Base-by-base conservation (phyloP, 2,888 invertebrate species). In the Oconnorella tubifera region DNA sequence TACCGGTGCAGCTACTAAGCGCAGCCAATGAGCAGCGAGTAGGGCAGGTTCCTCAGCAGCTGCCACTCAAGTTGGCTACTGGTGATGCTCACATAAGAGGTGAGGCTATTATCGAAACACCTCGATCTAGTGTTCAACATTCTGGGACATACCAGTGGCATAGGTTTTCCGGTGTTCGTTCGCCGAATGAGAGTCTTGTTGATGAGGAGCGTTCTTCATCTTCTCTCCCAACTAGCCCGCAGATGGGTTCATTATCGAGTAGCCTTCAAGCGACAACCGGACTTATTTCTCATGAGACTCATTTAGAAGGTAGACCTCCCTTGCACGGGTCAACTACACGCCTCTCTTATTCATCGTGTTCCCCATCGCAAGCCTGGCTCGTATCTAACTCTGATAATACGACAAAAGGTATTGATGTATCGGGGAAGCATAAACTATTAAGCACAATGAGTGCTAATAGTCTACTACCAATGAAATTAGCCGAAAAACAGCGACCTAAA, bases 1-100 rank as follows among this genome's bases (percentile, higher is more conserved):
- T 90, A 65, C 90, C 90, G 0, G 82, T 88, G 50, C 89, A 90
- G 82, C 81, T 91, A 67, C 86, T 90, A 66, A 90, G 90, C 80
- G 88, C 90, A 55, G 89, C 88, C 57, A 90, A 90, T 82, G 89
- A 90, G 74, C 88, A 89, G 73, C 89, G 90, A 81, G 86, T 86
- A 3, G 85, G 86, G n/a, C 71, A 69, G 63, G 87, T 93, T 1
- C 92, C 91, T 76, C 95, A 95, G 77, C 93, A 94, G 81, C 83
- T 95, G 67, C 95, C 95, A 0, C 84, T 93, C 71, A 94, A 94
- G 80, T 84, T 94, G 19, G 55, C 64, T 10, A 40, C 10, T 40
- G 19, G 19, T 40, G 19, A 19, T 40, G 40, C 19, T 40, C 6
- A 40, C 19, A 40, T 6, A 19, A 40, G 19, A 14, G 19, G 40